Evolutionary conservation across 2,113 vertebrate species (phyloP), one percentile per base, ranked within the genome.

Genomic region (Aptenodytes patagonicus): DNA sequence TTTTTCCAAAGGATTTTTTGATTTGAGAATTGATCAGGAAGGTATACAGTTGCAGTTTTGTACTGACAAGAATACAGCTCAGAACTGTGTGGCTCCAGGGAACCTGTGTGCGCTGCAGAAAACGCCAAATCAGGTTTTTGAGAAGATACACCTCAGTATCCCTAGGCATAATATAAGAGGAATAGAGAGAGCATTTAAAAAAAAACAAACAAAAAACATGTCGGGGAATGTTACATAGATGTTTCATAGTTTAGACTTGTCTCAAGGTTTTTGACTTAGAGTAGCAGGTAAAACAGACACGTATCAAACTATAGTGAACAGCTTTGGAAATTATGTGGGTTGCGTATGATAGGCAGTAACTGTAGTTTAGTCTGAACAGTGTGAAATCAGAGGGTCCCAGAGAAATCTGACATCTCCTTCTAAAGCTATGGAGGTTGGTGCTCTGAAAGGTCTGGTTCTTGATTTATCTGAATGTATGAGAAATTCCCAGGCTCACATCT

Each of bases 401-500:
- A 97, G 92, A 97, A 97, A 97, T 97, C 90, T 97, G 84, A 88
- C 94, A 78, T 96, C 77, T 86, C 36, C 83, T 86, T 90, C 71
- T 85, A 85, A 97, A 94, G 69, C 66, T 47, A 4, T 9, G 13
- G 79, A 91, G 62, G 42, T 12, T 76, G 47, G 38, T 58, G 73
- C 44, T 93, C 29, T 86, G 72, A 94, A 87, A 38, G 32, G 70
- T 60, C 71, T 90, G 38, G 29, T 86, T 91, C 84, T 88, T 95
- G 87, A 93, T 95, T 96, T 97, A 95, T 96, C 85, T 87, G 85
- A 81, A 60, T 17, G 17, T n/a, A 55, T 38, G 78, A 96, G 92
- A 84, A 90, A 93, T 98, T 97, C 97, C 93, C 95, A 95, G 95
- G 95, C 94, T 97, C 24, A 17, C 91, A 66, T 94, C 69, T 97